Percentiles rank a stretch among this genome's conserved stretches.
Evolutionary conservation across 1,140 invertebrate genomes (phyloP).

Genomic region (Lepidostoma basale): DNA sequence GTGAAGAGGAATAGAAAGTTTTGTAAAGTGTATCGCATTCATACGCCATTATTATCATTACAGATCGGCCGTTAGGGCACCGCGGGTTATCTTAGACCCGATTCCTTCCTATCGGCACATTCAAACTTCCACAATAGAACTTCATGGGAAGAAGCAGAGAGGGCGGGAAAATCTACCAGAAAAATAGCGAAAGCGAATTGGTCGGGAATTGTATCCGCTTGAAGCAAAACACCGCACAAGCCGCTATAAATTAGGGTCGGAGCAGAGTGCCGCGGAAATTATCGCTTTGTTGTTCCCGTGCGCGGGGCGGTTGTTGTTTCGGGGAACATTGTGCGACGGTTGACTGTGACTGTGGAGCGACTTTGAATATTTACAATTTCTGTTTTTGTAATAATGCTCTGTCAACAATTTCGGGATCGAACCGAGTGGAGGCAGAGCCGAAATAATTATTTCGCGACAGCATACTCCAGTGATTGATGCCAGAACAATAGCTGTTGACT

Average conservation of each 20-base stretch:
- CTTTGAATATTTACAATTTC: too few species aligned
- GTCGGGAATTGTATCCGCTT: conserved; percentile 17
- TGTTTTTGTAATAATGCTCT: too few species aligned
- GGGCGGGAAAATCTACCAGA: neutral
- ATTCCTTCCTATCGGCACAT: conserved; percentile 24
- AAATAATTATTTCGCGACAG: too few species aligned
- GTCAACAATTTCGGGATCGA: too few species aligned
- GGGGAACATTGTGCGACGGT: neutral
- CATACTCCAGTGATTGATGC: too few species aligned
- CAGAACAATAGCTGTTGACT: too few species aligned
- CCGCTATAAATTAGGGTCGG: conserved; percentile 37
- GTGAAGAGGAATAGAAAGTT: too few species aligned
- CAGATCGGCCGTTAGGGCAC: conserved; percentile 10
- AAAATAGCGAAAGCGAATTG: conserved; percentile 4
- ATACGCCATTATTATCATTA: too few species aligned
- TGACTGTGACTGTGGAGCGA: too few species aligned
- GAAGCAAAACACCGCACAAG: conserved; percentile 9
- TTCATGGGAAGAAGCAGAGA: conserved; percentile 2
- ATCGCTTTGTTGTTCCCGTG: conserved; percentile 43
- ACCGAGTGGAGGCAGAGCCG: too few species aligned
- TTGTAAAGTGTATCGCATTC: too few species aligned
- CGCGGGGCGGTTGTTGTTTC: conserved; percentile 31
- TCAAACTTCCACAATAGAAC: conserved; percentile 36
- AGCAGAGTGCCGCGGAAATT: conserved; percentile 41
- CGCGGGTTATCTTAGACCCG: neutral